A percentile compares a stretch with the other conserved stretches of the same genome.
Conservation (phyloP, 2,113 vertebrate genomes). For the Girardinichthys multiradiatus region DNA sequence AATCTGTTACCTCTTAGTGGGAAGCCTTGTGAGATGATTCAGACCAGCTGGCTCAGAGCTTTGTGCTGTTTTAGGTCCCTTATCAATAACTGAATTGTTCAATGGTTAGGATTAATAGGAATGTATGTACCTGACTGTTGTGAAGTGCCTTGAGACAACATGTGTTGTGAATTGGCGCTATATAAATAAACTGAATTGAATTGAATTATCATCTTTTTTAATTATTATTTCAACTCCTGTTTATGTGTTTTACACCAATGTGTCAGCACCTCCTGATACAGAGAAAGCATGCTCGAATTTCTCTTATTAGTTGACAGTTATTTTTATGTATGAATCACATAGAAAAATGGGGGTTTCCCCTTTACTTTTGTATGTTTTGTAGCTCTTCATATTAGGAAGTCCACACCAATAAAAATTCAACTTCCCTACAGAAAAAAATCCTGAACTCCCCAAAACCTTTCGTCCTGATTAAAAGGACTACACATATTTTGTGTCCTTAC, state of each 20-base stretch:
- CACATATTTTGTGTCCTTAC: too few species aligned
- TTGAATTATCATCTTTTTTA: background rate
- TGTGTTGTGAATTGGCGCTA: too few species aligned
- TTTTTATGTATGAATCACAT: background rate
- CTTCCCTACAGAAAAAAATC: background rate
- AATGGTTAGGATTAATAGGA: too few species aligned
- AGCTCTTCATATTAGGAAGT: background rate
- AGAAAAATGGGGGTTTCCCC: background rate
- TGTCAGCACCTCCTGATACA: background rate
- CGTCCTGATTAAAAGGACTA: background rate
- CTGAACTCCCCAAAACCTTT: background rate
- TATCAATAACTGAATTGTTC: too few species aligned
- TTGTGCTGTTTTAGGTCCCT: conserved; percentile 15
- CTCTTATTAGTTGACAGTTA: background rate
- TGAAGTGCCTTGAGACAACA: too few species aligned
- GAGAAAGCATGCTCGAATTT: background rate
- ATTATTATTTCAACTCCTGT: too few species aligned
- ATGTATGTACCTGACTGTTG: too few species aligned
- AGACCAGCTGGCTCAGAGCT: conserved; percentile 39
- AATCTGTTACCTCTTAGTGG: conserved; percentile 45
- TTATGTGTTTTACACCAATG: background rate
- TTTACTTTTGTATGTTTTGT: background rate
- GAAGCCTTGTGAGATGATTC: conserved; percentile 30
- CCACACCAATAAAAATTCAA: background rate
- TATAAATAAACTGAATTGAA: too few species aligned